Evolutionary conservation across 2,888 invertebrate genomes (phyloP), one percentile per base, ranked within the genome.

Genomic region (Acholoe squamosa): DNA sequence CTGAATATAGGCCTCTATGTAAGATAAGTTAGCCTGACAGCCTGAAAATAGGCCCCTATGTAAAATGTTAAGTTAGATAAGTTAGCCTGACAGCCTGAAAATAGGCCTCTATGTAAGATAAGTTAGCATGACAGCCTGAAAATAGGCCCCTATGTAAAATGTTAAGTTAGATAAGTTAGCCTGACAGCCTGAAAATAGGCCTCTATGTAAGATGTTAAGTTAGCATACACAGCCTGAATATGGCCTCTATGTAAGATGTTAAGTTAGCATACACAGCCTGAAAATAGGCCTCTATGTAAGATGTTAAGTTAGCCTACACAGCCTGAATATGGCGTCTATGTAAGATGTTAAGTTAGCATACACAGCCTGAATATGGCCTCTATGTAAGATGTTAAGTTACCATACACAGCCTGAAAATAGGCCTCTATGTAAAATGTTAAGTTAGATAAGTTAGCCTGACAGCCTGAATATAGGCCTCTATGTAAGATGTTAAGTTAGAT

Each of bases 11-110:
- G n/a, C n/a, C n/a, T n/a, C n/a, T n/a, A n/a, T n/a, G 3, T 43
- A 43, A 67, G 67, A 67, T n/a, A 67, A 67, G 67, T 67, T 54
- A 54, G 54, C 54, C 54, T 67, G n/a, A n/a, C n/a, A 67, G n/a
- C n/a, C n/a, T n/a, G n/a, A n/a, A n/a, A n/a, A n/a, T n/a, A n/a
- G n/a, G n/a, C n/a, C n/a, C n/a, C n/a, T n/a, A n/a, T n/a, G n/a
- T n/a, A n/a, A 28, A 71, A 28, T 7, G 28, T n/a, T 0, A 25
- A 71, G 71, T 71, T 71, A 71, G 71, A 71, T 0, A 71, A 71
- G 71, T 71, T 61, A 61, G 61, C 61, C 25, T n/a, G 14, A 0
- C 3, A 71, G 10, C 10, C 43, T 43, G 3, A n/a, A n/a, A n/a
- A n/a, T n/a, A n/a, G n/a, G n/a, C n/a, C n/a, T n/a, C n/a, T n/a